Percentiles rank a stretch among this genome's conserved stretches.
Evolutionary conservation across 1,140 invertebrate species (phyloP).

Genomic region (Drosophila rhopaloa): DNA sequence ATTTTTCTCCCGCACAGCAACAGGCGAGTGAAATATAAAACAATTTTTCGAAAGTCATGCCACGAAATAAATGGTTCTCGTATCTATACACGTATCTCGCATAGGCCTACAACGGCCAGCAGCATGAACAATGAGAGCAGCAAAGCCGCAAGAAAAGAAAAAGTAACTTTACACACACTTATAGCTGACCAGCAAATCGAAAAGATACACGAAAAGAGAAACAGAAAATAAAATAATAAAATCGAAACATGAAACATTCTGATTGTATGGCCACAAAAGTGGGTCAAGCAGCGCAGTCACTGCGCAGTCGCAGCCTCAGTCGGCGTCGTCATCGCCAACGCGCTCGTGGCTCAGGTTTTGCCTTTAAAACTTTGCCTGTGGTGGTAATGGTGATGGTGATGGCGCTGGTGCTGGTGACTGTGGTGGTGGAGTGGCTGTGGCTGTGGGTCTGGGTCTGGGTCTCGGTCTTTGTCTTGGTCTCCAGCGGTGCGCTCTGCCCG

Average conservation of each 20-base stretch:
- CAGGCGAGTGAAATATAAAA: slow-evolving; percentile 37
- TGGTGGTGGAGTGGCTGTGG: slow-evolving; percentile 28
- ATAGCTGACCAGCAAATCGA: slow-evolving; percentile 61
- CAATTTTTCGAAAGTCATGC: slow-evolving; percentile 75
- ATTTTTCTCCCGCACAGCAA: slow-evolving; percentile 20
- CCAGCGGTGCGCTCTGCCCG: slow-evolving; percentile 26
- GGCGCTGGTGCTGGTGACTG: slow-evolving; percentile 6
- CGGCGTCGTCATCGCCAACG: slow-evolving; percentile 56
- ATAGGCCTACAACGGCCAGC: slow-evolving; percentile 64
- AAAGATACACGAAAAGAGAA: slow-evolving; percentile 78
- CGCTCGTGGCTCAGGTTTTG: slow-evolving; percentile 72
- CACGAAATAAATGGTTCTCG: slow-evolving; percentile 78
- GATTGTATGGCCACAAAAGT: slow-evolving; percentile 80
- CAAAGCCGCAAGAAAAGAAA: slow-evolving; percentile 75
- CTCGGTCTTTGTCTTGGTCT: slow-evolving; percentile 46
- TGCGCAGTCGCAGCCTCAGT: slow-evolving; percentile 19
- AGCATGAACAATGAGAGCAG: slow-evolving; percentile 75
- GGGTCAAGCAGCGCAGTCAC: slow-evolving; percentile 66
- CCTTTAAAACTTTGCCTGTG: slow-evolving; percentile 36
- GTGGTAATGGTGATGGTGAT: slow-evolving; percentile 8
- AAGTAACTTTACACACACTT: slow-evolving; percentile 69
- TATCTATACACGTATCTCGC: slow-evolving; percentile 63
- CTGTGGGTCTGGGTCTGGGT: slow-evolving; percentile 27
- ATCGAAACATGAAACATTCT: slow-evolving; percentile 84
- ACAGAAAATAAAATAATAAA: slow-evolving; percentile 82